Evolutionary conservation across 1,140 invertebrate species (phyloP), one percentile per base, ranked within the genome.

Genomic region (Spodoptera frugiperda): DNA sequence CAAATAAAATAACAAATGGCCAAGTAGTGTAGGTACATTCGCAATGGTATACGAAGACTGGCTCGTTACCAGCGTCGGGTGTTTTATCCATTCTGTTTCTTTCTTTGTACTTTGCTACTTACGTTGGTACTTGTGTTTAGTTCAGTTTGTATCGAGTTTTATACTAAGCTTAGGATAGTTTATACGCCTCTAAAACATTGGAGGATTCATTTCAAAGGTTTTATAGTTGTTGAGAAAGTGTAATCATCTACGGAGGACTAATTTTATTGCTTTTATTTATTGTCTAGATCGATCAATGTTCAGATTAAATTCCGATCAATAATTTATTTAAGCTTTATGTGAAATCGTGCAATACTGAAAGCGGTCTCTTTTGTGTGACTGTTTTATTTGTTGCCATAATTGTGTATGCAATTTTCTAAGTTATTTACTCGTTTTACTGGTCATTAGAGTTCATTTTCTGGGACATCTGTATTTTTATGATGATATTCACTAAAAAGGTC

Each of bases 1-100:
- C 85, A 93, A 93, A 93, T 89, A 93, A 89, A 93, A 93, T 91
- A 92, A 92, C 87, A 93, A 82, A 85, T 82, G 72, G 79, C 17
- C 76, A 78, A 83, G 84, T 84, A 86, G 82, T 84, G 83, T 81
- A 80, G 81, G 82, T 84, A 83, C 83, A 85, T 84, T 82, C 82
- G 83, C 83, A 77, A 71, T 82, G 78, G 75, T 79, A 84, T 71
- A 78, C 76, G 73, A 76, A 72, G 74, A 44, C 77, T 53, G 70
- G 76, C 78, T 84, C 82, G 82, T 85, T 82, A 79, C 82, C 79
- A 80, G 70, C 65, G 78, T 75, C 72, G 77, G 80, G 80, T 85
- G 84, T 87, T 87, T 86, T 81, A 85, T 84, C 75, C 76, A 81
- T 82, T 84, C 80, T 87, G 83, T 87, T 86, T 87, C 81, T 88